A percentile compares a stretch with the other conserved stretches of the same genome.
These are phyloP conservation scores for Rhingia rostrata DNA, from an alignment of 2,888 invertebrate species.

Conservation along the genomic window DNA sequence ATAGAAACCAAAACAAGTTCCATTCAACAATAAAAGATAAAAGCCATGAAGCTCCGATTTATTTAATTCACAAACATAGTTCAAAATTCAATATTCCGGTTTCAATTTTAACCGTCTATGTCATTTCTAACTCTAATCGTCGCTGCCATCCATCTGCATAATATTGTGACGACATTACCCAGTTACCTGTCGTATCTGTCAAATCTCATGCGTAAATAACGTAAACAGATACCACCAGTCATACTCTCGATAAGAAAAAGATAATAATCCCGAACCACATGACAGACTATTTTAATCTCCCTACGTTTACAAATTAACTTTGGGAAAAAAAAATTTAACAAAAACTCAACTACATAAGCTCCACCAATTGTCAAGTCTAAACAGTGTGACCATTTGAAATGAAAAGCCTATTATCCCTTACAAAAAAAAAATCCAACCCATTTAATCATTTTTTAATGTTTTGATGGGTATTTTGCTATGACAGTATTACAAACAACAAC, in stretches of 20 bases:
- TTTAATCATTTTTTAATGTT: conserved; percentile 24
- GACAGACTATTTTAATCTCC: neutral
- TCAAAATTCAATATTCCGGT: conserved; percentile 3
- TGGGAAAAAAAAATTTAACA: neutral
- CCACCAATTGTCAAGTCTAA: conserved; percentile 18
- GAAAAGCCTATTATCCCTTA: neutral
- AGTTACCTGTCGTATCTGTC: neutral
- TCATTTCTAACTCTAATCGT: neutral
- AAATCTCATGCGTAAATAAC: conserved; percentile 47
- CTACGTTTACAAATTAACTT: neutral
- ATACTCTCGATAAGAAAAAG: neutral
- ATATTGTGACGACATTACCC: conserved; percentile 22
- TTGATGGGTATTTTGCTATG: conserved; percentile 1
- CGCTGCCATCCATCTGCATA: conserved; percentile 38
- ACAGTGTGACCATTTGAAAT: neutral
- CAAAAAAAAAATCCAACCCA: conserved; percentile 8
- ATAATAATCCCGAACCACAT: conserved; percentile 31
- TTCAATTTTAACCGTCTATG: conserved; percentile 13
- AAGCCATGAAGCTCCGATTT: neutral
- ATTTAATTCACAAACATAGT: conserved; percentile 4
- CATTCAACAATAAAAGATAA: neutral
- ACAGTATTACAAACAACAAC: conserved; percentile 4
- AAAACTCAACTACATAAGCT: conserved; percentile 1
- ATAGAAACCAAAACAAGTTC: neutral
- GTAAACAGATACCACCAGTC: conserved; percentile 29